phyloP scores from a whole-genome alignment of 2,113 vertebrate species.

The Myrmecophaga tridactyla region DNA sequence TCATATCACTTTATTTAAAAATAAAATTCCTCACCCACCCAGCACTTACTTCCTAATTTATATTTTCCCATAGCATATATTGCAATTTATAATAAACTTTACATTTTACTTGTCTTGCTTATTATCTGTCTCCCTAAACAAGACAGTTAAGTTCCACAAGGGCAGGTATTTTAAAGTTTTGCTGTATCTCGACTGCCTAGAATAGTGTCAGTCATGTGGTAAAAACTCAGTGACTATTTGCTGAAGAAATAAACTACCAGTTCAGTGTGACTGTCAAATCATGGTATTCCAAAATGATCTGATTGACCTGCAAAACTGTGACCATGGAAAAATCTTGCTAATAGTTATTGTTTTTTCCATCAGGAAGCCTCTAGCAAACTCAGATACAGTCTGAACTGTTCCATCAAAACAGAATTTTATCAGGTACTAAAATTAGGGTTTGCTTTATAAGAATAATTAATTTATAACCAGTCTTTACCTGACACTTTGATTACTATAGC shows the following conservation, averaged over 20 bases:
- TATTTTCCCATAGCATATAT: background rate
- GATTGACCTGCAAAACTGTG: constrained; percentile 72
- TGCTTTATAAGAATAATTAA: constrained; percentile 70
- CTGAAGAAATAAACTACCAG: background rate
- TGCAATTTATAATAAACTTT: background rate
- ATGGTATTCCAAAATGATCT: constrained; percentile 54
- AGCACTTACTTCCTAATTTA: background rate
- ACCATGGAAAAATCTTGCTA: constrained; percentile 68
- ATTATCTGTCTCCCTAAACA: background rate
- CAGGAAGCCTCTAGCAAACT: constrained; percentile 74
- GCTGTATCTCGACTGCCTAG: background rate
- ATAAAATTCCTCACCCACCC: background rate
- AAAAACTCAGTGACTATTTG: background rate
- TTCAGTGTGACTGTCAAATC: constrained; percentile 41
- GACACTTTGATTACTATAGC: constrained; percentile 68
- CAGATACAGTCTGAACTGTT: constrained; percentile 60
- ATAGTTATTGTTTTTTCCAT: constrained; percentile 75
- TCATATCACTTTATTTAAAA: background rate
- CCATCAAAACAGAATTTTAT: constrained; percentile 59
- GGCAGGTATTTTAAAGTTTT: background rate
- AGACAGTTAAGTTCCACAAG: background rate
- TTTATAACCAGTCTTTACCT: constrained; percentile 67
- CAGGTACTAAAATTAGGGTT: constrained; percentile 72
- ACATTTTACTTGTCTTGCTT: background rate
- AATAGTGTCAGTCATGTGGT: background rate